phyloP scores from a whole-genome alignment of 2,888 invertebrate species.

The Platerodrilus igneus region DNA sequence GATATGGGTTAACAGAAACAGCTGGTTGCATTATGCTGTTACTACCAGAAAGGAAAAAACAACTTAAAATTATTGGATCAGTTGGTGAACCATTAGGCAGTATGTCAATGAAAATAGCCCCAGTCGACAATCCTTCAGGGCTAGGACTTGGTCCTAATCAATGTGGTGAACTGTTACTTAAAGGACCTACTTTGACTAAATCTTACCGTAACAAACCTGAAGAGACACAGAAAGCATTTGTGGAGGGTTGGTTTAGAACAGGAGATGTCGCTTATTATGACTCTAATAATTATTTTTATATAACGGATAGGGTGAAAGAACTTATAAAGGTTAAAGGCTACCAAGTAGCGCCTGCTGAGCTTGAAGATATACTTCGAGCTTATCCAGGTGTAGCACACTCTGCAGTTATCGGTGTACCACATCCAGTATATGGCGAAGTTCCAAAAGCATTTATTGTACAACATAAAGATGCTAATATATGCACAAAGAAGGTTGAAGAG shows the following conservation, averaged over 20 bases:
- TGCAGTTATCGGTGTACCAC: slow-evolving; percentile 75
- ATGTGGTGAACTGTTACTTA: slow-evolving; percentile 66
- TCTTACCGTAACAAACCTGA: slow-evolving; percentile 67
- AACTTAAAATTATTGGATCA: slow-evolving; percentile 33
- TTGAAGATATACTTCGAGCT: slow-evolving; percentile 68
- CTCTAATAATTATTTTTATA: slow-evolving; percentile 59
- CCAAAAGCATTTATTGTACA: slow-evolving; percentile 70
- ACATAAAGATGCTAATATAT: slow-evolving; percentile 47
- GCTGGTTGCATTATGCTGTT: too few species aligned
- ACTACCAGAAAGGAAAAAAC: slow-evolving; percentile 52
- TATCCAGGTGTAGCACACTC: slow-evolving; percentile 74
- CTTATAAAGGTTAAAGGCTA: slow-evolving; percentile 66
- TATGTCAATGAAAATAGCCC: slow-evolving; percentile 60
- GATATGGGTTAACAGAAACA: slow-evolving; percentile 68
- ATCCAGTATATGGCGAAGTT: slow-evolving; percentile 64
- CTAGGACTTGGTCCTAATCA: slow-evolving; percentile 34
- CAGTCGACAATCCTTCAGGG: slow-evolving; percentile 36
- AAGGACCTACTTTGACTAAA: slow-evolving; percentile 61
- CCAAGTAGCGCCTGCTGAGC: slow-evolving; percentile 85
- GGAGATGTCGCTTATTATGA: slow-evolving; percentile 58
- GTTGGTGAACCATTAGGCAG: slow-evolving; percentile 59
- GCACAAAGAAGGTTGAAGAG: slow-evolving; percentile 55
- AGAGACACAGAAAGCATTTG: slow-evolving; percentile 62
- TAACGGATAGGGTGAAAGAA: slow-evolving; percentile 73
- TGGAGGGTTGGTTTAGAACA: slow-evolving; percentile 67